Conservation (phyloP, 2,113 vertebrate species). For the Notiomystis cincta region DNA sequence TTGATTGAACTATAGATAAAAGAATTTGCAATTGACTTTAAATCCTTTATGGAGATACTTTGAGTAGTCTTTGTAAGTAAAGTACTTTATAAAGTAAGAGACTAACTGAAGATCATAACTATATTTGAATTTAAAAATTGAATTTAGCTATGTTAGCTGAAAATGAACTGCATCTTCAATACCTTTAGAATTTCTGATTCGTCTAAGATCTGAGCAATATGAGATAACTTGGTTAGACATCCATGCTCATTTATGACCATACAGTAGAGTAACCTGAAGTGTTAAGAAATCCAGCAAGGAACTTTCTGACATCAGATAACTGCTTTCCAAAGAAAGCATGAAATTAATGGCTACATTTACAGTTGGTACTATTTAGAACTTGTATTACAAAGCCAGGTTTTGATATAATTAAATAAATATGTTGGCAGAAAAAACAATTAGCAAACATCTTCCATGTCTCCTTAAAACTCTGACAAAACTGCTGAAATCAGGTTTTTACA, state of each 20-base stretch:
- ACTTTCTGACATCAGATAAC: background rate
- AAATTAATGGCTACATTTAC: constrained; percentile 28
- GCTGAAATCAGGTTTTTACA: background rate
- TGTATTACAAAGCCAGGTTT: background rate
- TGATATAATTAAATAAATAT: background rate
- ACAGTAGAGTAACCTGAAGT: background rate
- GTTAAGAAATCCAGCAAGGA: background rate
- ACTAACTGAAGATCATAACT: background rate
- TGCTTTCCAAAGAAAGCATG: background rate
- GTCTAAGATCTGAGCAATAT: background rate
- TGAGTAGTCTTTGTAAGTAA: background rate
- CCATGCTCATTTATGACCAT: background rate
- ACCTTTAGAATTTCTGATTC: background rate
- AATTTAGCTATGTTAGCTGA: background rate
- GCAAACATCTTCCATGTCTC: background rate
- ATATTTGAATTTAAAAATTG: background rate
- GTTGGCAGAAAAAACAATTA: background rate
- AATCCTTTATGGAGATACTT: background rate
- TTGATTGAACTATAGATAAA: background rate
- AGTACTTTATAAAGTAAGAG: background rate
- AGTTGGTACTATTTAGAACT: background rate
- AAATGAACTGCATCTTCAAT: background rate
- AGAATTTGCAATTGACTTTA: background rate
- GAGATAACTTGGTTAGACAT: background rate
- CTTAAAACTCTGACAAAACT: background rate